A percentile compares a stretch with the other conserved stretches of the same genome.
phyloP scores from a whole-genome alignment of 1,140 invertebrate genomes.

The Papilio aristodemus region DNA sequence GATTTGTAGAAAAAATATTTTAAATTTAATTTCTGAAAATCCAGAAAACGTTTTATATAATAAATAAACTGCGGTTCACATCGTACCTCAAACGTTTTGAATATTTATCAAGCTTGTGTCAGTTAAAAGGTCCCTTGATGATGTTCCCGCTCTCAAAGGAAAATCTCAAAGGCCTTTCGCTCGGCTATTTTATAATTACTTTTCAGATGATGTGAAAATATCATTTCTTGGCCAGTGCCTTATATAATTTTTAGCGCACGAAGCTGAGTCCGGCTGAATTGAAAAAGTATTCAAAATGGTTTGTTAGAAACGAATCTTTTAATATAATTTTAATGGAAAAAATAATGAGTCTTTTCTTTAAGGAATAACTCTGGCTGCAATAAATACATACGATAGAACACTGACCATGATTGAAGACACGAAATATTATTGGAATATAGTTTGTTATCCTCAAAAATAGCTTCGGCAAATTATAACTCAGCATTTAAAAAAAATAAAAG shows the following conservation, averaged over 20 bases:
- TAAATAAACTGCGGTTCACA: constrained; percentile 1
- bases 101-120: constrained; percentile 11
- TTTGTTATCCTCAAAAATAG: no score
- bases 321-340: no score
- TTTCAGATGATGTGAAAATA: constrained; percentile 17
- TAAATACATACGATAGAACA: no score
- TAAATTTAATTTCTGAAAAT: no score
- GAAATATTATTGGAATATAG: no score
- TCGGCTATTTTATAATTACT: constrained; percentile 11
- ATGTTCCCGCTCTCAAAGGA: constrained; percentile 9
- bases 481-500: no score
- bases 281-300: background rate
- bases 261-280: background rate
- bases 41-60: background rate
- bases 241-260: background rate
- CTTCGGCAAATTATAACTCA: no score
- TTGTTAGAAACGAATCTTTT: background rate
- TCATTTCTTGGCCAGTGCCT: background rate
- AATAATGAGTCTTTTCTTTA: no score
- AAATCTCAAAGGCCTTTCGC: constrained; percentile 16
- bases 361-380: no score
- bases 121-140: constrained; percentile 20
- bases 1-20: no score
- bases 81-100: constrained; percentile 8
- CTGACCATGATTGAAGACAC: no score